phyloP scores from a whole-genome alignment of 2,888 invertebrate genomes.

The Venustoraphidia nigricollis region DNA sequence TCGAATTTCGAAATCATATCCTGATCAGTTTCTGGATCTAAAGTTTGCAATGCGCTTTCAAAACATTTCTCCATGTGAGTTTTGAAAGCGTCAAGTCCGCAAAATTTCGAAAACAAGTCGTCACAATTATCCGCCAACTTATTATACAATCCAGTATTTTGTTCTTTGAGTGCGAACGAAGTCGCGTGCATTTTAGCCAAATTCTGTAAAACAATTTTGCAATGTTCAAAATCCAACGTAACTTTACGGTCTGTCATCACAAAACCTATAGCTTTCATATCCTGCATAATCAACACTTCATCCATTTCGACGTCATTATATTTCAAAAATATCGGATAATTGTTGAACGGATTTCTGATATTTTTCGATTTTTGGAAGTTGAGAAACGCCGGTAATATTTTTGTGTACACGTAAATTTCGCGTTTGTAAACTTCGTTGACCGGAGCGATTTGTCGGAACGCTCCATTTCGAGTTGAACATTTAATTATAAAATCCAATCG shows the following conservation, averaged over 20 bases:
- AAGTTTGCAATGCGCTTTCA: background rate
- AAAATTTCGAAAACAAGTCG: too few species aligned
- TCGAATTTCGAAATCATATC: constrained; percentile 8
- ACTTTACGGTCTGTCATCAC: background rate
- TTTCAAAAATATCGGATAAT: background rate
- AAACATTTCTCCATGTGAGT: background rate
- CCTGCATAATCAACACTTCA: constrained; percentile 9
- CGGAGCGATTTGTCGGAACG: background rate
- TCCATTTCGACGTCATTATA: background rate
- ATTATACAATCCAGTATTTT: too few species aligned
- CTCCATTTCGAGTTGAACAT: background rate
- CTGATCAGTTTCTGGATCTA: constrained; percentile 9
- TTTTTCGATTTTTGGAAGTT: constrained; percentile 8
- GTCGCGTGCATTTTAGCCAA: constrained; percentile 2
- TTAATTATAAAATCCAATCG: constrained; percentile 2
- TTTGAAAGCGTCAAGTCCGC: too few species aligned
- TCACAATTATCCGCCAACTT: too few species aligned
- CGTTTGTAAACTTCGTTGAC: background rate
- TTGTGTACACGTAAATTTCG: constrained; percentile 4
- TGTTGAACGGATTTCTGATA: constrained; percentile 1
- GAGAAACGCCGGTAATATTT: constrained; percentile 8
- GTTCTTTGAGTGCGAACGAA: constrained; percentile 1
- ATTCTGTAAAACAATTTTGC: background rate
- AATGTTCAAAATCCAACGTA: constrained; percentile 2
- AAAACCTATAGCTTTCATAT: background rate